Evolutionary conservation across 2,113 vertebrate genomes (phyloP).

Genomic region (Rhagologus leucostigma): DNA sequence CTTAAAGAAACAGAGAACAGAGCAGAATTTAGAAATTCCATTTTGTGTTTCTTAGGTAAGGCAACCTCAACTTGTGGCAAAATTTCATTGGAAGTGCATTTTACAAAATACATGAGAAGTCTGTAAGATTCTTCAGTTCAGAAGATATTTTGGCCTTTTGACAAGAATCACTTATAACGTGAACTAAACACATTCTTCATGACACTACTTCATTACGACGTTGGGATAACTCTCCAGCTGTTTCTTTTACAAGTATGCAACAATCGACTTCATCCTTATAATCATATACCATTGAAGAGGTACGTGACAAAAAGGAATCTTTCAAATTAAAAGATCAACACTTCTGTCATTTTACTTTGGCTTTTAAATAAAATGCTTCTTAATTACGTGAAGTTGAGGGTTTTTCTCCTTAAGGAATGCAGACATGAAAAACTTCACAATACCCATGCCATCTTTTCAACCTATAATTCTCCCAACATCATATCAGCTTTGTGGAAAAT

Average conservation of each 20-base stretch:
- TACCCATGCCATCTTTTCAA: not conserved
- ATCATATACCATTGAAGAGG: not conserved
- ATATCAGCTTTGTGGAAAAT: not conserved
- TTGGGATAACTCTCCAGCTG: not conserved
- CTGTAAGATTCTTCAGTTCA: not conserved
- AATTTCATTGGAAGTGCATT: not conserved
- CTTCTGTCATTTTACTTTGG: not conserved
- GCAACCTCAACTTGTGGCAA: fast-evolving
- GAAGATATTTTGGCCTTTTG: not conserved
- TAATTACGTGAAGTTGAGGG: not conserved
- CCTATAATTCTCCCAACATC: not conserved
- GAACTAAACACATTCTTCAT: not conserved
- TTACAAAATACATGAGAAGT: not conserved
- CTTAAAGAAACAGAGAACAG: not conserved
- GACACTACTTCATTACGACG: not conserved
- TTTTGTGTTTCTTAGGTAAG: not conserved
- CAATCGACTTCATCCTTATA: not conserved
- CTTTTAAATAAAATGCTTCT: not conserved
- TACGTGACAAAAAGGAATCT: not conserved
- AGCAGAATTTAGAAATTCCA: not conserved
- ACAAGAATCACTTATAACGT: not conserved
- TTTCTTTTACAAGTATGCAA: not conserved
- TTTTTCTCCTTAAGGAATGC: not conserved
- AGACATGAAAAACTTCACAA: not conserved
- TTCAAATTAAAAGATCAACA: not conserved